Conservation (phyloP, 1,140 invertebrate genomes). For the Berghia stephanieae region DNA sequence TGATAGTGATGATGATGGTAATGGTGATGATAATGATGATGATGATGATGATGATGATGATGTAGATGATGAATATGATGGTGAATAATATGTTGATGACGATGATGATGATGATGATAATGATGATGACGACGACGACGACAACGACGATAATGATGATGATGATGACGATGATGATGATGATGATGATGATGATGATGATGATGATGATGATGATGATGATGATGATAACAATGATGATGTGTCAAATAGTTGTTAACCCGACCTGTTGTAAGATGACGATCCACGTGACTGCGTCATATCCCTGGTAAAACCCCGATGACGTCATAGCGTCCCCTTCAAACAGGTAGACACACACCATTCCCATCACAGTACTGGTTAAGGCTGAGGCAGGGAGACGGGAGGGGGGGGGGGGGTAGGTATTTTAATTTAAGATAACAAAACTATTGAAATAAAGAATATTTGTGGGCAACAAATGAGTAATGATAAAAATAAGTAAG, state of each 20-base stretch:
- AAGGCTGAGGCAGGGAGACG: constrained; percentile 52
- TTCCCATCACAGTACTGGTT: constrained; percentile 69
- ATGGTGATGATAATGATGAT: too few species aligned
- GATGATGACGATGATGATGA: constrained; percentile 4
- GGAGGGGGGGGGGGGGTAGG: too few species aligned
- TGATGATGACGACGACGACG: constrained; percentile 1
- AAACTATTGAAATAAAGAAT: too few species aligned
- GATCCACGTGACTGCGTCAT: constrained; percentile 67
- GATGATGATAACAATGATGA: constrained; percentile 17
- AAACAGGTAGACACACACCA: constrained; percentile 67
- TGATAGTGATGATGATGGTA: too few species aligned
- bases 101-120: constrained; percentile 2
- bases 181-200: constrained; percentile 35
- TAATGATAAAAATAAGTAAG: too few species aligned
- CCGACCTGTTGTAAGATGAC: constrained; percentile 64
- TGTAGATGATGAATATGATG: too few species aligned
- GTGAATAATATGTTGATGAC: too few species aligned
- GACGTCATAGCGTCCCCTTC: constrained; percentile 68
- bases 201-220: neutral
- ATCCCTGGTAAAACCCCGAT: constrained; percentile 72
- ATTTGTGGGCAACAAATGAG: too few species aligned
- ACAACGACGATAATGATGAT: neutral
- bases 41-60: too few species aligned
- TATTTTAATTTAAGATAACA: too few species aligned
- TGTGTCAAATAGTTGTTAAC: constrained; percentile 29